Evolutionary conservation across 2,113 vertebrate genomes (phyloP).

Genomic region (Pedetes capensis): DNA sequence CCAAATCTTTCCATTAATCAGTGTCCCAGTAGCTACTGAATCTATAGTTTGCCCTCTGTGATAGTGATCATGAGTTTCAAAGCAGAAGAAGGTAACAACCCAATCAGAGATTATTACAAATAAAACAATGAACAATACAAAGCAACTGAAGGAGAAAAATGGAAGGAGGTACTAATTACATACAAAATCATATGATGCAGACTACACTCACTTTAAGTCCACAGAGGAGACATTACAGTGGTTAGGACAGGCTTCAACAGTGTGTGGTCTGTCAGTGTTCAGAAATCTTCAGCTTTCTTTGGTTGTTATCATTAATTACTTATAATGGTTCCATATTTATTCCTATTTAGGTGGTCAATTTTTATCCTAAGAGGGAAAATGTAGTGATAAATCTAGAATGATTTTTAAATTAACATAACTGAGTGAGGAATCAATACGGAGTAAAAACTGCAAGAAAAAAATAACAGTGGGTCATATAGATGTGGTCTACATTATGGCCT

Average conservation of each 20-base stretch:
- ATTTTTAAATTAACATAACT: neutral
- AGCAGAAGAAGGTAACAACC: neutral
- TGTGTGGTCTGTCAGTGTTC: neutral
- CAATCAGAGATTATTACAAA: neutral
- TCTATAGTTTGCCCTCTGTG: neutral
- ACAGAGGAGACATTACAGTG: neutral
- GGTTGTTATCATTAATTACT: neutral
- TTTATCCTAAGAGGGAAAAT: neutral
- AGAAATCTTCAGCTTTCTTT: neutral
- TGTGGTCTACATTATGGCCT: neutral
- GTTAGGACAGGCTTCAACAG: neutral
- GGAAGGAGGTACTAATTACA: neutral
- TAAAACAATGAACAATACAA: neutral
- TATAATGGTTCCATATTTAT: neutral
- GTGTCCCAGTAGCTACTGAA: neutral
- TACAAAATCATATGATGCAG: neutral
- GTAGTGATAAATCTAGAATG: neutral
- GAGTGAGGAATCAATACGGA: neutral
- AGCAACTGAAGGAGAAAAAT: neutral
- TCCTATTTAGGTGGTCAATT: neutral
- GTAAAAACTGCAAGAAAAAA: neutral
- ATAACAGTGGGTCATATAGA: neutral
- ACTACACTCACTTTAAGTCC: neutral
- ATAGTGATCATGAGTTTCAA: neutral
- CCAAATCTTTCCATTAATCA: neutral